Evolutionary conservation across 2,888 invertebrate species (phyloP), one percentile per base, ranked within the genome.

Genomic region (Xanthia togata): DNA sequence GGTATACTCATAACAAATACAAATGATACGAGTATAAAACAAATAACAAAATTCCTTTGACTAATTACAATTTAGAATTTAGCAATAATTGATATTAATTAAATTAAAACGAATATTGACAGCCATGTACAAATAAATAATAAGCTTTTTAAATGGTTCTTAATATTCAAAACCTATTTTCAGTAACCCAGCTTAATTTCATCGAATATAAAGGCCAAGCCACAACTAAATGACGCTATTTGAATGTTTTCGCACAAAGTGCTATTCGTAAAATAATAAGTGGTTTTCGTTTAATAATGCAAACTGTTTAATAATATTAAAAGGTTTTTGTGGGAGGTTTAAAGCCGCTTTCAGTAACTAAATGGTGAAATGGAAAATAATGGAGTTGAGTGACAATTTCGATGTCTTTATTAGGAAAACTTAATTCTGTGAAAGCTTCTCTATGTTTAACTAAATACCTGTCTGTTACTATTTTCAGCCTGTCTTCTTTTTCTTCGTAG

Each of bases 241-340:
- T 62, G 17, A 38, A 12, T 57, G 12, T 50, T 31, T 62, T 35
- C 41, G 9, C 20, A 41, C 26, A n/a, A 64, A 73, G 20, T 65
- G 63, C 26, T 44, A 38, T 73, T 57, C 12, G 11, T 38, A n/a
- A 35, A 69, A 73, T 63, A 62, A 62, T 23, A 50, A 41, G 60
- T 69, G 63, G 31, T 62, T 23, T 73, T 64, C 20, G 31, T 73
- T 75, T 53, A 70, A 73, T 73, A 64, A 68, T 55, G 44, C n/a
- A 68, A 79, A 71, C 31, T 59, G 64, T 57, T 76, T 83, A 71
- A 83, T 83, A 74, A 75, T 67, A 63, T 44, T 77, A 65, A 83
- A 83, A 83, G 83, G 74, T 65, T 81, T 38, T 41, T 50, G 70
- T 50, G 72, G 70, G 26, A 59, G 41, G 70, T 31, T 35, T 35